Evolutionary conservation across 2,797 vertebrate genomes (phyloP).

Genomic region (Scyliorhinus canicula): DNA sequence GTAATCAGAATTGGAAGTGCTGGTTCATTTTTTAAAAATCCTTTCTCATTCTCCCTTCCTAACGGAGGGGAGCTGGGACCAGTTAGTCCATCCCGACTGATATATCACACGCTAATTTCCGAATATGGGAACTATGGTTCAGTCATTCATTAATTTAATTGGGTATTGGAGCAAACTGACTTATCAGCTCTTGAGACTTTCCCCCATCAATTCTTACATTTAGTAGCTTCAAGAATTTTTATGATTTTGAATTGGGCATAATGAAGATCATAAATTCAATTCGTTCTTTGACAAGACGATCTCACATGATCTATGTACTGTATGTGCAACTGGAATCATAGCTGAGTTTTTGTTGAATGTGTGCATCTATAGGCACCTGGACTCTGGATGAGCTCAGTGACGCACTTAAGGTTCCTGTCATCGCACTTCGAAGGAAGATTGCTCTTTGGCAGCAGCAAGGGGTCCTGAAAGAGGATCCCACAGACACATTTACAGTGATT

Average conservation of each 20-base stretch:
- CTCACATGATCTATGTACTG: background rate
- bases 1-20: background rate
- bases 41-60: background rate
- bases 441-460: constrained; percentile 93
- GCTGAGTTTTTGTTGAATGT: constrained; percentile 10
- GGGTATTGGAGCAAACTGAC: background rate
- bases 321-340: background rate
- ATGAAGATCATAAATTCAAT: background rate
- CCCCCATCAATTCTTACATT: background rate
- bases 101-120: background rate
- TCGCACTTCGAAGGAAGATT: constrained; percentile 79
- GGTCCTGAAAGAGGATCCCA: constrained; percentile 76
- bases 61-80: background rate
- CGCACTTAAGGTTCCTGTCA: constrained; percentile 74
- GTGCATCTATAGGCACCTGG: constrained; percentile 66
- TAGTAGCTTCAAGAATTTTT: background rate
- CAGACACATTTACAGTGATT: constrained; percentile 73
- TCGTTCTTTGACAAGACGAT: background rate
- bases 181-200: background rate
- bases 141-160: background rate
- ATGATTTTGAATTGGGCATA: background rate
- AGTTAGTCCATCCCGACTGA: background rate
- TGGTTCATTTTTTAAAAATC: background rate
- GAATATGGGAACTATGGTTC: background rate
- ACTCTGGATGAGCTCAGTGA: constrained; percentile 77